phyloP scores from a whole-genome alignment of 2,113 vertebrate species.

The Actenoides lindsayi region DNA sequence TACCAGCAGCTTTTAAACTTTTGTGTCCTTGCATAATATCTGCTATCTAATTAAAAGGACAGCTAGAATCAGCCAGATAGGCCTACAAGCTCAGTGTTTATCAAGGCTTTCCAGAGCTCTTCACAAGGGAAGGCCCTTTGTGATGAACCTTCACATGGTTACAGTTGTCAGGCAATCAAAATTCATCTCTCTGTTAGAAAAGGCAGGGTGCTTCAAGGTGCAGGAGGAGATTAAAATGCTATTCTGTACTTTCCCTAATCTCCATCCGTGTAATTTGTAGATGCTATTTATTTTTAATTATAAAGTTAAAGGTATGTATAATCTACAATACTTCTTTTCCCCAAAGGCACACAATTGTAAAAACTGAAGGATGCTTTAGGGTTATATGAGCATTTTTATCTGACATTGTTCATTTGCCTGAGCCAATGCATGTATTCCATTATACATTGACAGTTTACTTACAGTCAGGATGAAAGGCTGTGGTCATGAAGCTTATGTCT shows the following conservation, averaged over 20 bases:
- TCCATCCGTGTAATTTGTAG: neutral
- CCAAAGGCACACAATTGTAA: neutral
- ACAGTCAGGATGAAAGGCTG: neutral
- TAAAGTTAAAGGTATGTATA: neutral
- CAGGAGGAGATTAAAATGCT: neutral
- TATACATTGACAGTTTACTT: neutral
- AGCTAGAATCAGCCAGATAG: neutral
- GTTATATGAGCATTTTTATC: neutral
- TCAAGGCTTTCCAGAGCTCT: constrained; percentile 6
- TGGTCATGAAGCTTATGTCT: neutral
- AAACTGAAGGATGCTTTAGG: neutral
- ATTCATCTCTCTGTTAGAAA: neutral
- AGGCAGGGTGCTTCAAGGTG: neutral
- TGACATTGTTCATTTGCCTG: neutral
- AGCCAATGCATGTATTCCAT: neutral
- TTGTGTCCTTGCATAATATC: neutral
- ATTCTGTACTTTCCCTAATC: neutral
- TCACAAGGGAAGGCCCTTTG: neutral
- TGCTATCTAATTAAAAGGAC: neutral
- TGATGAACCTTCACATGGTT: constrained; percentile 34
- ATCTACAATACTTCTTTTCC: neutral
- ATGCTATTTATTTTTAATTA: neutral
- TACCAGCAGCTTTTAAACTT: neutral
- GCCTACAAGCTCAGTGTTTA: neutral
- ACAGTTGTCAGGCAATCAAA: constrained; percentile 56